Evolutionary conservation across 2,888 invertebrate species (phyloP), one percentile per base, ranked within the genome.

Genomic region (Chironomus riparius): DNA sequence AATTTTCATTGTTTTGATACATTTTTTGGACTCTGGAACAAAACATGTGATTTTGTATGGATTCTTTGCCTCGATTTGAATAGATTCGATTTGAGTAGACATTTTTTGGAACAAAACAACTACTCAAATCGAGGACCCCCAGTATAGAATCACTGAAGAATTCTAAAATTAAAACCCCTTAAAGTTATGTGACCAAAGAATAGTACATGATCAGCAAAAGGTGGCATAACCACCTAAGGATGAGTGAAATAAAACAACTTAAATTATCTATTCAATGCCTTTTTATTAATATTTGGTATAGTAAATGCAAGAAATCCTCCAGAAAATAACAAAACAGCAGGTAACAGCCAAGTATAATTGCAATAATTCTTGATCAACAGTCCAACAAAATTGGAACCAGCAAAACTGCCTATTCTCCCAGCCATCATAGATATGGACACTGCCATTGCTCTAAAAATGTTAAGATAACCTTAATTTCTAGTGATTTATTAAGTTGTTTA

Each of bases 361-460:
- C 74, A 74, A 47, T 47, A n/a, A 4, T 28, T 24, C 3, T 22
- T 65, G 4, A 65, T 65, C 24, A 48, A 12, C 4, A 74, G n/a
- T 47, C 74, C 74, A n/a, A 68, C 61, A 24, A 74, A n/a, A 18
- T 65, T 74, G 0, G 74, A 68, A 4, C 48, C 74, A 48, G 47
- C 22, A 22, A 74, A 21, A 13, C 65, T 65, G 2, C 74, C 74
- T 22, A 74, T 18, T 5, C 74, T 13, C 1, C 74, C 74, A 21
- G 48, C 21, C 74, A 74, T 74, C 65, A 74, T 47, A 4, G 74
- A 47, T 21, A 74, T 38, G 2, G 62, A 62, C 4, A 74, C 21
- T 21, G 74, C 74, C 74, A 74, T 74, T 12, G 74, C 74, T 50
- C 74, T 74, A n/a, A 48, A 38, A 38, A 38, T 10, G 10, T 10